A percentile compares a stretch with the other conserved stretches of the same genome.
Conservation (phyloP, 2,113 vertebrate species). For the Anser brachyrhynchus region DNA sequence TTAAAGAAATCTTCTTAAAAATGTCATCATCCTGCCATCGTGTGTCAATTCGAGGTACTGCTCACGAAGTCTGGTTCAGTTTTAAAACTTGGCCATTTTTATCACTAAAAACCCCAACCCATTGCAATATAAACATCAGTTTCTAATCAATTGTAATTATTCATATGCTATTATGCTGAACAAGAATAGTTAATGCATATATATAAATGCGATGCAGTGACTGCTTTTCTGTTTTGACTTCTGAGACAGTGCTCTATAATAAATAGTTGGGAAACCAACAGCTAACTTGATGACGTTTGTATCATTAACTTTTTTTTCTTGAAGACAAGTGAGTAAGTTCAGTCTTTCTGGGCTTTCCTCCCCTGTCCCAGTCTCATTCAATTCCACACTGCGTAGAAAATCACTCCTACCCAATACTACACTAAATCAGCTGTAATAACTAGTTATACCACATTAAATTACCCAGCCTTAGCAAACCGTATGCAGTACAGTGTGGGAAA, state of each 20-base stretch:
- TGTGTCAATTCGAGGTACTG: slow-evolving; percentile 43
- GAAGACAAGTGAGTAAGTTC: background rate
- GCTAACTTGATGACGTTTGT: background rate
- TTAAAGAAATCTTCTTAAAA: background rate
- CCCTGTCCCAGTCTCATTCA: background rate
- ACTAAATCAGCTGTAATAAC: background rate
- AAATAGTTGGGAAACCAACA: background rate
- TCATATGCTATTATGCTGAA: background rate
- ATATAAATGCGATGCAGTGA: background rate
- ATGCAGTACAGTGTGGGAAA: background rate
- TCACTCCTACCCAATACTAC: background rate
- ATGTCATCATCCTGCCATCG: slow-evolving; percentile 57
- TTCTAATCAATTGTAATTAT: background rate
- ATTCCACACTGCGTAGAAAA: background rate
- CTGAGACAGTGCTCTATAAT: background rate
- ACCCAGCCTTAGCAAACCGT: background rate
- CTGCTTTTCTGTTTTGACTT: background rate
- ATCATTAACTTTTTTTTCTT: background rate
- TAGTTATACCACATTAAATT: background rate
- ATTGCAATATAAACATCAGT: background rate
- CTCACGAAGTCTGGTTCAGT: background rate
- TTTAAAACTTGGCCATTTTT: background rate
- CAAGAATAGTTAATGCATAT: background rate
- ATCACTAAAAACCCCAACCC: background rate
- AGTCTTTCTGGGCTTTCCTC: background rate